phyloP scores from a whole-genome alignment of 1,140 invertebrate species.

The Drosophila chauvacae region DNA sequence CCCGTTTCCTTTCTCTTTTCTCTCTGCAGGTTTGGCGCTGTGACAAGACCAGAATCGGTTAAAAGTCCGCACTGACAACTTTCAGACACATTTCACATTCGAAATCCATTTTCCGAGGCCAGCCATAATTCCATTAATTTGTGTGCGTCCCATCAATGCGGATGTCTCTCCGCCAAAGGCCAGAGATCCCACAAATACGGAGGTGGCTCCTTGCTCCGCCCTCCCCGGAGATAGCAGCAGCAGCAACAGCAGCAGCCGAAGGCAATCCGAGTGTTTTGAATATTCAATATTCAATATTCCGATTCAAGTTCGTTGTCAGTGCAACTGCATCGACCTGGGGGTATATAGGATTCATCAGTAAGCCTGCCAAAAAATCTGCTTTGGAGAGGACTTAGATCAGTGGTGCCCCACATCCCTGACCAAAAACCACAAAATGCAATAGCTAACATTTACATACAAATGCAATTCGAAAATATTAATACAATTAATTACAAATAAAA shows the following conservation, averaged over 20 bases:
- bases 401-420: too few relatives aligned
- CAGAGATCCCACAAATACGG: conserved; percentile 7
- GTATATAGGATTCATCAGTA: not conserved
- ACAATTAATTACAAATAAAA: too few relatives aligned
- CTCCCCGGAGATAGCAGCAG: not conserved
- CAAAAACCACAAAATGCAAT: too few relatives aligned
- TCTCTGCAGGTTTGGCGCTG: conserved; percentile 10
- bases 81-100: conserved; percentile 68
- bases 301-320: conserved; percentile 3
- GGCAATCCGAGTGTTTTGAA: conserved; percentile 9
- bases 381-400: not conserved
- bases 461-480: too few relatives aligned
- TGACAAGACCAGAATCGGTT: conserved; percentile 58
- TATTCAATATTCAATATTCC: conserved; percentile 16
- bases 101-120: conserved; percentile 60
- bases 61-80: conserved; percentile 58
- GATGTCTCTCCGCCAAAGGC: conserved; percentile 23
- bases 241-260: not conserved
- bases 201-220: not conserved
- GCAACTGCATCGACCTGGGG: not conserved
- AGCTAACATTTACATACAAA: too few relatives aligned
- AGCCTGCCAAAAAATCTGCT: not conserved
- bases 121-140: conserved; percentile 75
- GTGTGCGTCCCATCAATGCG: conserved; percentile 51
- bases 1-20: conserved; percentile 9